Conservation (phyloP, 2,113 vertebrate species). For the Phycodurus eques region DNA sequence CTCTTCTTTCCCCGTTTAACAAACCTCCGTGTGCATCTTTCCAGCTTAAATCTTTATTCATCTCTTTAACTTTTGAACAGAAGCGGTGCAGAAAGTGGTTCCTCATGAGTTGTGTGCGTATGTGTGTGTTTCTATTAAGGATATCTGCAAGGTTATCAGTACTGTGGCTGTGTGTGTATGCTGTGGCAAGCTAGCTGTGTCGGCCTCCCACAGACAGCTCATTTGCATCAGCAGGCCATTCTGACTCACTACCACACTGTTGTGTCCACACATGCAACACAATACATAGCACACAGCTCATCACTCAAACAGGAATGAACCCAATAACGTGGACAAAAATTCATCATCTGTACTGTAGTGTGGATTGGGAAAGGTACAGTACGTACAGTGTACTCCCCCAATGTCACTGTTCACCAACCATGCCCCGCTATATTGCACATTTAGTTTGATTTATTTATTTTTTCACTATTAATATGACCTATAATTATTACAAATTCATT, state of each 20-base stretch:
- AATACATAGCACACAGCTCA: slow-evolving; percentile 25
- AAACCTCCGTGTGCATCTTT: neutral
- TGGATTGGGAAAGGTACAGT: neutral
- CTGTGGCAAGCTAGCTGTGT: slow-evolving; percentile 27
- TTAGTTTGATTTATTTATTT: too few relatives aligned
- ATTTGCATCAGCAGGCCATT: slow-evolving; percentile 53
- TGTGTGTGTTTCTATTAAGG: neutral
- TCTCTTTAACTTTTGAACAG: neutral
- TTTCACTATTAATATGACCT: too few relatives aligned
- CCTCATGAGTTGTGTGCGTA: neutral
- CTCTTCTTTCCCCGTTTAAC: slow-evolving; percentile 25
- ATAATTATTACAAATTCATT: too few relatives aligned
- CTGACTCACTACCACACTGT: slow-evolving; percentile 54
- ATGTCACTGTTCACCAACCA: neutral
- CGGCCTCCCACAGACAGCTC: slow-evolving; percentile 43
- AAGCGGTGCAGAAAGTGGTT: neutral
- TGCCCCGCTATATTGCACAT: neutral
- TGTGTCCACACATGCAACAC: slow-evolving; percentile 35
- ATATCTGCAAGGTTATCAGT: slow-evolving; percentile 5
- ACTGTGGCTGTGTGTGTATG: slow-evolving; percentile 18
- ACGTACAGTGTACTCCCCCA: neutral
- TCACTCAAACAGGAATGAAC: slow-evolving; percentile 37
- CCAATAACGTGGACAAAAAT: slow-evolving; percentile 17
- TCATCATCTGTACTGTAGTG: neutral
- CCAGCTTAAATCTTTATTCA: neutral